A percentile compares a stretch with the other conserved stretches of the same genome.
These are phyloP conservation scores for Stictonetta naevosa DNA, from an alignment of 2,113 vertebrate genomes.

Conservation along the genomic window DNA sequence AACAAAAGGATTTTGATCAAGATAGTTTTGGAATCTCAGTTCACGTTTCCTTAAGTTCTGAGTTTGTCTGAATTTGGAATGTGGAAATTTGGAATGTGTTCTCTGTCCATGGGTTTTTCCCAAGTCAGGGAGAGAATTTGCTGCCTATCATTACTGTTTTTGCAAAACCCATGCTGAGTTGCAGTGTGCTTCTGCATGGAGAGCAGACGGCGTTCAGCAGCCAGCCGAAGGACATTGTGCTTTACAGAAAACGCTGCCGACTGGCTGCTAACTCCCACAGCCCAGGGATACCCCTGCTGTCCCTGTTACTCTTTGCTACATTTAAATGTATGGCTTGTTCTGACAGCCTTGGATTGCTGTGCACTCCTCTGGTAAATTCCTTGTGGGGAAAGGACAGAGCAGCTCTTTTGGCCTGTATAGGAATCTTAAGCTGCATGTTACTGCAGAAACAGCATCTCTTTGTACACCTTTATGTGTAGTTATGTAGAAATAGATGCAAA, in stretches of 20 bases:
- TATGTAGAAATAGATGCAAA: not conserved
- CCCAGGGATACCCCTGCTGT: not conserved
- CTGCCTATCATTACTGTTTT: not conserved
- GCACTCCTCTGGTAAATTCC: not conserved
- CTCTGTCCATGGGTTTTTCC: not conserved
- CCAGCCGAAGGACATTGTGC: not conserved
- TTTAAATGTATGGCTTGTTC: not conserved
- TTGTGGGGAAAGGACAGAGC: not conserved
- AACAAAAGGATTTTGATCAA: not conserved
- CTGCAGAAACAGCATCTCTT: not conserved
- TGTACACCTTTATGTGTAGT: not conserved
- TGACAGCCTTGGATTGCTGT: not conserved
- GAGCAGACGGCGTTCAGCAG: not conserved
- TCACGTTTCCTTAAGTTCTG: not conserved
- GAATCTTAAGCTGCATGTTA: not conserved
- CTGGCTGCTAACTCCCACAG: not conserved
- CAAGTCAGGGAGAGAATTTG: not conserved
- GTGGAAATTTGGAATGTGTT: not conserved
- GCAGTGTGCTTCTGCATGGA: accelerated
- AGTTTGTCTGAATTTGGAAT: not conserved
- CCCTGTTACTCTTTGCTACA: accelerated
- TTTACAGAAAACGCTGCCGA: not conserved
- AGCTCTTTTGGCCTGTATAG: accelerated
- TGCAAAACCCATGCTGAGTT: not conserved
- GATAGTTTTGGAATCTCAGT: not conserved